A percentile compares a stretch with the other conserved stretches of the same genome.
Conservation (phyloP, 1,140 invertebrate genomes). For the Acromyrmex heyeri region DNA sequence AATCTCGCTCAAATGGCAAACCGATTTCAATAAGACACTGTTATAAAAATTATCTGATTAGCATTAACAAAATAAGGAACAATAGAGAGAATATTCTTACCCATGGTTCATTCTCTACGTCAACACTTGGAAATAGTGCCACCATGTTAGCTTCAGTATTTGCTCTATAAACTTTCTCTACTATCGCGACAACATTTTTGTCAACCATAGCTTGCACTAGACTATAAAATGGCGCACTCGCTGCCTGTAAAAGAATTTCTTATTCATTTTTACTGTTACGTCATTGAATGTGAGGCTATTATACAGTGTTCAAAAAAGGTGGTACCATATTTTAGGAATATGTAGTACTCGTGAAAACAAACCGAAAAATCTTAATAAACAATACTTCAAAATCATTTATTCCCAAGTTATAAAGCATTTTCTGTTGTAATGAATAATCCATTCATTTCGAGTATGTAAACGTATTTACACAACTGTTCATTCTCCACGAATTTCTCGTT, state of each 20-base stretch:
- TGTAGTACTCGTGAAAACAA: too few species aligned
- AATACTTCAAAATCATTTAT: too few species aligned
- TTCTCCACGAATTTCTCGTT: too few species aligned
- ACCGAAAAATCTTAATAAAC: too few species aligned
- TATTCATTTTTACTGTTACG: background rate
- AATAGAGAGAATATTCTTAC: slow-evolving; percentile 65
- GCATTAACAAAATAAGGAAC: background rate
- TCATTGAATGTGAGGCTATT: background rate
- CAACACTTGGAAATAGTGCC: slow-evolving; percentile 70
- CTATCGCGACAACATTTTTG: slow-evolving; percentile 68
- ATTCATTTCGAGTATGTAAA: too few species aligned
- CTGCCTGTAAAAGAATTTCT: slow-evolving; percentile 29
- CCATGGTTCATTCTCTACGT: slow-evolving; percentile 71
- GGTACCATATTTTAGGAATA: too few species aligned
- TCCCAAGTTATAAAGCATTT: too few species aligned
- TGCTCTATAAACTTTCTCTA: slow-evolving; percentile 64
- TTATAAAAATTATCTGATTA: background rate
- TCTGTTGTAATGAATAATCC: too few species aligned
- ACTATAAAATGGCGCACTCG: slow-evolving; percentile 66
- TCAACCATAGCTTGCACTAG: slow-evolving; percentile 73
- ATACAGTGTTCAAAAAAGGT: too few species aligned
- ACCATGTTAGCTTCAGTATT: slow-evolving; percentile 69
- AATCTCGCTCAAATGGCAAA: slow-evolving; percentile 71
- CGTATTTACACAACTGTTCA: too few species aligned
- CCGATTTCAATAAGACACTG: slow-evolving; percentile 74